Conservation (phyloP, 2,888 invertebrate genomes). For the Calameuta idolon region DNA sequence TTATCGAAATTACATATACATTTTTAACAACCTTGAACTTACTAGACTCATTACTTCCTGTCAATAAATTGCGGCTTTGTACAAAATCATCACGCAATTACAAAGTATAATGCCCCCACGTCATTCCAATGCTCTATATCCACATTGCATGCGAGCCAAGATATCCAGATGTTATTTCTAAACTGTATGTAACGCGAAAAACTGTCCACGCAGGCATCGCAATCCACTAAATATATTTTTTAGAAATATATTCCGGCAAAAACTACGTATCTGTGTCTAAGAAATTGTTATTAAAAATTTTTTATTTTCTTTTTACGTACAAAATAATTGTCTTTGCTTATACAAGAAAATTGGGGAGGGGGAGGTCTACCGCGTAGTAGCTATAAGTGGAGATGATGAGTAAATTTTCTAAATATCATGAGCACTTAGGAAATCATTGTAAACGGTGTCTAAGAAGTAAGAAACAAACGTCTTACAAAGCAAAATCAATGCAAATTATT, state of each 20-base stretch:
- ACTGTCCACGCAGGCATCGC: not conserved
- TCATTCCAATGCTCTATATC: not conserved
- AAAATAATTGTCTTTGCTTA: not conserved
- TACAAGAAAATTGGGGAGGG: not conserved
- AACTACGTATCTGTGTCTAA: too few relatives aligned
- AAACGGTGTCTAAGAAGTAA: not conserved
- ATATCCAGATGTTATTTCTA: not conserved
- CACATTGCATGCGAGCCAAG: not conserved
- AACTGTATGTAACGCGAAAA: not conserved
- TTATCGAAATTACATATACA: not conserved
- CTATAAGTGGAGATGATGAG: not conserved
- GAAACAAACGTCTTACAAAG: not conserved
- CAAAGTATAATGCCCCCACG: slow-evolving; percentile 32
- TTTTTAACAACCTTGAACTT: not conserved
- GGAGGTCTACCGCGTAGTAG: not conserved
- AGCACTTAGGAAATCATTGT: not conserved
- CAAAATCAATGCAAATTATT: not conserved
- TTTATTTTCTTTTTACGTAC: not conserved
- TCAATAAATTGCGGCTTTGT: slow-evolving; percentile 43
- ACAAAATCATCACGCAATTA: slow-evolving; percentile 28
- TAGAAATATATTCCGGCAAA: too few relatives aligned
- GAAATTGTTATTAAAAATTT: not conserved
- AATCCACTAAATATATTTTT: too few relatives aligned
- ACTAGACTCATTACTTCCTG: slow-evolving; percentile 19
- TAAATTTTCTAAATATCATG: not conserved